These are phyloP conservation scores for Cervus canadensis DNA, from an alignment of 2,113 vertebrate species.

Conservation along the genomic window DNA sequence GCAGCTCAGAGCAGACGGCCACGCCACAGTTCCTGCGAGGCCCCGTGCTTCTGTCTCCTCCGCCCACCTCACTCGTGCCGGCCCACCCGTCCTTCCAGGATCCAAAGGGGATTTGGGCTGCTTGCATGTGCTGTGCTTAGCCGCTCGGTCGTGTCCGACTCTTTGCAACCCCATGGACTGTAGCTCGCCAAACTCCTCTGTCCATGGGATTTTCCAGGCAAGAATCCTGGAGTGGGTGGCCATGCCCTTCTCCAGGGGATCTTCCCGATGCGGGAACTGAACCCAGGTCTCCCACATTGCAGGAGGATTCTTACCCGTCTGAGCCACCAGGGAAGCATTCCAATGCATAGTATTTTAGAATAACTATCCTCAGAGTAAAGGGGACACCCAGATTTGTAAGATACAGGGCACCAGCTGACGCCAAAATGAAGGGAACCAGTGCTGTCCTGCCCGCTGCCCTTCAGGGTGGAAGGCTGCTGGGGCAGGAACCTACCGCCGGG, in stretches of 20 bases:
- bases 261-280: neutral
- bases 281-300: neutral
- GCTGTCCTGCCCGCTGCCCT: neutral
- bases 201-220: neutral
- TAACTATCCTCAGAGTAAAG: neutral
- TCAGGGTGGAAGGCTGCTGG: neutral
- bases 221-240: neutral
- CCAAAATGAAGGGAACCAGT: neutral
- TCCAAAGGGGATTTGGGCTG: neutral
- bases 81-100: neutral
- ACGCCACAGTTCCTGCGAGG: rapidly evolving
- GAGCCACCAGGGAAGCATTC: neutral
- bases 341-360: neutral
- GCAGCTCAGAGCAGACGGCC: neutral
- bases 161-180: neutral
- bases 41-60: rapidly evolving
- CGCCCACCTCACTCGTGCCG: rapidly evolving
- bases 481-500: neutral
- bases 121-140: neutral
- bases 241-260: neutral
- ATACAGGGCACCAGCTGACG: neutral
- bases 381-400: neutral
- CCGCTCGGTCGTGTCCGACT: rapidly evolving
- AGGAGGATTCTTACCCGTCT: neutral
- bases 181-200: neutral